These are phyloP conservation scores for Amblyteles armatorius DNA, from an alignment of 2,888 invertebrate genomes.

Conservation along the genomic window DNA sequence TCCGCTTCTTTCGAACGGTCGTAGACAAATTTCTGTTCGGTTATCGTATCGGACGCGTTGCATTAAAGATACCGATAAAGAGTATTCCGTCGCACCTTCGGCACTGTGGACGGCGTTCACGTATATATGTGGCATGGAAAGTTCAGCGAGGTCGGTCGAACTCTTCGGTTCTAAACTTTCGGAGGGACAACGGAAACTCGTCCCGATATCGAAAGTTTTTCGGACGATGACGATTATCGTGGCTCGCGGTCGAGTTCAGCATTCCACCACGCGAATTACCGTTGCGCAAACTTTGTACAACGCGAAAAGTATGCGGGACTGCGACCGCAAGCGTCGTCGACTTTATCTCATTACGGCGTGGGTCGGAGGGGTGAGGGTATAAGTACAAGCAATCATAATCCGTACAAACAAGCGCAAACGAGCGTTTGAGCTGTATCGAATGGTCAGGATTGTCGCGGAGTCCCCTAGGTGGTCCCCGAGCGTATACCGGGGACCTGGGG, in stretches of 20 bases:
- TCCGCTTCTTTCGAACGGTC: constrained; percentile 4
- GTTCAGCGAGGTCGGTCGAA: not conserved
- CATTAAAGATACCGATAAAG: not conserved
- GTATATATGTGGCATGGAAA: not conserved
- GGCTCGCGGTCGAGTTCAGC: not conserved
- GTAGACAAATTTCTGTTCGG: not conserved
- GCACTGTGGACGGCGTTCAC: not conserved
- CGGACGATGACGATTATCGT: not conserved
- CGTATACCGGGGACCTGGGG: constrained; percentile 76
- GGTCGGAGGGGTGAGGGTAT: constrained; percentile 53
- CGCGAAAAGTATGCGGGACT: constrained; percentile 9
- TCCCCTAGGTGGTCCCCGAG: constrained; percentile 71
- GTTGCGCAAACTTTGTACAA: not conserved
- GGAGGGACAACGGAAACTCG: not conserved
- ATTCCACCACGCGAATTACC: too few species aligned
- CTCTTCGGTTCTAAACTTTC: not conserved
- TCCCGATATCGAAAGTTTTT: not conserved
- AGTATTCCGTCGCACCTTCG: not conserved
- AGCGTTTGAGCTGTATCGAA: constrained; percentile 83
- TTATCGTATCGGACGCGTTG: not conserved
- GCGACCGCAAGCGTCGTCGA: constrained; percentile 47
- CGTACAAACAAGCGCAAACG: constrained; percentile 83
- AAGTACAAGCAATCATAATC: constrained; percentile 78
- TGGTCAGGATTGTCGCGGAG: constrained; percentile 78
- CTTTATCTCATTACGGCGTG: constrained; percentile 73